phyloP scores from a whole-genome alignment of 1,140 invertebrate genomes.

The Gonioctena quinquepunctata region DNA sequence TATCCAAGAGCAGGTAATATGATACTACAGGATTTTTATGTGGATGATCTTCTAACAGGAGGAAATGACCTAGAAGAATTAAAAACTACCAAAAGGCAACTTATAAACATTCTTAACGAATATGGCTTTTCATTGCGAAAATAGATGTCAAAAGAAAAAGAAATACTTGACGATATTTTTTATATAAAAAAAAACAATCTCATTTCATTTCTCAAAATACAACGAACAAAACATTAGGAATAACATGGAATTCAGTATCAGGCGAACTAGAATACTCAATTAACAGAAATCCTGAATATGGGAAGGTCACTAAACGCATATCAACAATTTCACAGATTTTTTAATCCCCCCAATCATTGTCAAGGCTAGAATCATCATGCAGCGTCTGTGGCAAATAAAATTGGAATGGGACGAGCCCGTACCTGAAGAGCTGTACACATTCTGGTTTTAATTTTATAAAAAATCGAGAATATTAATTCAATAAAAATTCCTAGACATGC shows the following conservation, averaged over 20 bases:
- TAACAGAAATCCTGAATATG: conserved; percentile 40
- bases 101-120: conserved; percentile 28
- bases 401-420: not conserved
- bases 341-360: conserved; percentile 55
- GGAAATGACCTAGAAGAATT: no score
- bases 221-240: conserved; percentile 23
- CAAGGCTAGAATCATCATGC: conserved; percentile 16
- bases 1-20: conserved; percentile 39
- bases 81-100: no score
- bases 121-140: conserved; percentile 38
- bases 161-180: conserved; percentile 22
- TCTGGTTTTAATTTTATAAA: not conserved
- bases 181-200: no score
- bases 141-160: conserved; percentile 38
- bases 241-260: conserved; percentile 14
- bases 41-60: conserved; percentile 57
- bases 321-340: conserved; percentile 51
- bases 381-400: conserved; percentile 14
- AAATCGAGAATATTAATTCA: not conserved
- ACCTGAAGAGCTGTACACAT: not conserved
- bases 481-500: conserved; percentile 1
- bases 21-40: conserved; percentile 54
- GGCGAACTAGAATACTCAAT: conserved; percentile 18
- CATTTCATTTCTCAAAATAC: no score
- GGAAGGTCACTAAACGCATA: no score